These are phyloP conservation scores for Patiria miniata DNA, from an alignment of 35 echinoderm and acorn worm genomes.

Conservation along the genomic window DNA sequence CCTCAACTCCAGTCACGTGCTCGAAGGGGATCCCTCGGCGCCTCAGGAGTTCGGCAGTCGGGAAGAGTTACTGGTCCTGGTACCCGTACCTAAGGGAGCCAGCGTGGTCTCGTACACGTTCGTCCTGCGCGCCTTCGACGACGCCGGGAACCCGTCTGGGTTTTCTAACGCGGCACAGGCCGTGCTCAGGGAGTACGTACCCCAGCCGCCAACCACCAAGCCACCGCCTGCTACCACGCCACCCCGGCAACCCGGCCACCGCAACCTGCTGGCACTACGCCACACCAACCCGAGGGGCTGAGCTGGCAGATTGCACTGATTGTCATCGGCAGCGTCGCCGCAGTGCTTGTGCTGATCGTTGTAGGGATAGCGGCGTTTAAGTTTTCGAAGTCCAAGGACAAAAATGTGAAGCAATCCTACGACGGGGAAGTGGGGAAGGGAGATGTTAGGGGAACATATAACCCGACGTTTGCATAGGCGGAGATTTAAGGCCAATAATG, in stretches of 20 bases:
- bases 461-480: too few relatives aligned
- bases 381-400: too few relatives aligned
- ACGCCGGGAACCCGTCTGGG: slow-evolving; percentile 29
- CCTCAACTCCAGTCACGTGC: neutral
- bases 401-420: too few relatives aligned
- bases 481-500: too few relatives aligned
- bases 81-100: neutral
- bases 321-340: neutral
- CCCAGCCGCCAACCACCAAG: neutral
- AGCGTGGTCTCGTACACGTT: slow-evolving; percentile 51
- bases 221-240: too few relatives aligned
- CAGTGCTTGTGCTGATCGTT: neutral
- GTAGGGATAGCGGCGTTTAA: too few relatives aligned
- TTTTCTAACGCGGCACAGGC: slow-evolving; percentile 54
- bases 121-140: slow-evolving; percentile 47
- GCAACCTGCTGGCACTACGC: too few relatives aligned
- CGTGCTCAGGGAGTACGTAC: slow-evolving; percentile 38
- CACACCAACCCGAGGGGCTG: neutral
- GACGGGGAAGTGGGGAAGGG: too few relatives aligned
- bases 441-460: too few relatives aligned
- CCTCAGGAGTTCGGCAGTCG: slow-evolving; percentile 46
- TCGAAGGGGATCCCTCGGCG: slow-evolving; percentile 13
- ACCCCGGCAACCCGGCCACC: too few relatives aligned
- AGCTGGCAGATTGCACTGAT: neutral
- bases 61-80: slow-evolving; percentile 42